Evolutionary conservation across 2,888 invertebrate species (phyloP).

Genomic region (Ariolimax columbianus): DNA sequence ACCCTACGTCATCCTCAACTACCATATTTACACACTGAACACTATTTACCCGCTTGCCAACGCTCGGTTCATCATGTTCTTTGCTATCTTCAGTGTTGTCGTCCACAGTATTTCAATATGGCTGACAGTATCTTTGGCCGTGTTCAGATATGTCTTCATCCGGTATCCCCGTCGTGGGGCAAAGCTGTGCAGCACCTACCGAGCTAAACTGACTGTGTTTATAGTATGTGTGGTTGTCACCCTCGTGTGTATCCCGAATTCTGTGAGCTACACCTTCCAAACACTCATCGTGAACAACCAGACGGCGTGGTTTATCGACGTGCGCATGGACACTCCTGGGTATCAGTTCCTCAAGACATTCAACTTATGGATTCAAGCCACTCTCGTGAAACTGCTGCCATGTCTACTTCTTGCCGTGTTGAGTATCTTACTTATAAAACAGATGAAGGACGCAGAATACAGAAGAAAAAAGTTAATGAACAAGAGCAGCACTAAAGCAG

Average conservation of each 20-base stretch:
- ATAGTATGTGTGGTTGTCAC: conserved; percentile 73
- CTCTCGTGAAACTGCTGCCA: conserved; percentile 93
- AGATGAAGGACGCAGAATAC: conserved; percentile 77
- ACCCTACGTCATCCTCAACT: conserved; percentile 85
- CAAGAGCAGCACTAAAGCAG: conserved; percentile 60
- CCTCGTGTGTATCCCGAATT: conserved; percentile 76
- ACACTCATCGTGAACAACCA: conserved; percentile 53
- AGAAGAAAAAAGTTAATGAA: conserved; percentile 71
- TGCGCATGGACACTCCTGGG: conserved; percentile 77
- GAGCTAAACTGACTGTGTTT: conserved; percentile 90
- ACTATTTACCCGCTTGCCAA: conserved; percentile 71
- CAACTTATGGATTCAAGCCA: conserved; percentile 94
- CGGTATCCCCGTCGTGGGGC: conserved; percentile 86
- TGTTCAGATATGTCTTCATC: conserved; percentile 87
- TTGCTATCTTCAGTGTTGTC: conserved; percentile 92
- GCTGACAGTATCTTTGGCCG: conserved; percentile 93
- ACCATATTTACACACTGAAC: conserved; percentile 80
- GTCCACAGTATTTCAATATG: conserved; percentile 95
- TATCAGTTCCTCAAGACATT: conserved; percentile 79
- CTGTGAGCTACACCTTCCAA: conserved; percentile 78
- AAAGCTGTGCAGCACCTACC: conserved; percentile 89
- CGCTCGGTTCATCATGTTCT: conserved; percentile 82
- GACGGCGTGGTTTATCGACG: conserved; percentile 79
- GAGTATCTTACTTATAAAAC: conserved; percentile 78
- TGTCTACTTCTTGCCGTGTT: conserved; percentile 90